Base-by-base conservation (phyloP, 1,140 invertebrate species). In the Pseudomyrmex gracilis region DNA sequence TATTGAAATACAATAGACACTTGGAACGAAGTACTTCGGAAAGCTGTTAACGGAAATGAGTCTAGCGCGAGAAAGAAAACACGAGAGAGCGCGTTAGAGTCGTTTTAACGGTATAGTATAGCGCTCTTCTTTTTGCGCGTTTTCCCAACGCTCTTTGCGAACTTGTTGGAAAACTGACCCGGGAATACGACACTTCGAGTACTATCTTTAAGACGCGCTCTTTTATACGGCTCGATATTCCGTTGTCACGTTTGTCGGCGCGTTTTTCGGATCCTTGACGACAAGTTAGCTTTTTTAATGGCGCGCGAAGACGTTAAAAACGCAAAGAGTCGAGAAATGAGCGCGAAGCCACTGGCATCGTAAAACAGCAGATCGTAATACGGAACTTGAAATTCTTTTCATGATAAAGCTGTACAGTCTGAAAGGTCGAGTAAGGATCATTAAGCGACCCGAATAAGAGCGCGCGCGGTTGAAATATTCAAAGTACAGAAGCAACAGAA, bases 141-240 rank as follows among this genome's bases (percentile, higher is more conserved):
- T 49, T 85, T 49, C 60, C 22, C 55, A 70, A 84, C 70, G 71
- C 73, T 87, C 34, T 34, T 34, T 77, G 73, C 83, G 67, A 84
- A 87, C 67, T 34, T 84, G 85, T 87, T 57, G 49, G 53, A 49
- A 87, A 66, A 63, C 68, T 84, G 61, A 78, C 73, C 43, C 73
- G 17, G 73, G 82, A 87, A 70, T 87, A 83, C 86, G 78, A 86
- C 70, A 76, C 61, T 85, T 64, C n/a, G 20, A 64, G 61, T n/a
- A 64, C 5, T 34, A 34, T 8, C n/a, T 55, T 77, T 34, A 67
- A 68, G 64, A 78, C 57, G 17, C 17, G 20, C 12, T 57, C 13
- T 55, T 34, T 58, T 45, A 34, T 34, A 70, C 66, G 12, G 17
- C 15, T 47, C 49, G 51, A 78, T 68, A 17, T 20, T 20, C 5